phyloP scores from a whole-genome alignment of 2,888 invertebrate genomes.

The Tiliacea aurago region DNA sequence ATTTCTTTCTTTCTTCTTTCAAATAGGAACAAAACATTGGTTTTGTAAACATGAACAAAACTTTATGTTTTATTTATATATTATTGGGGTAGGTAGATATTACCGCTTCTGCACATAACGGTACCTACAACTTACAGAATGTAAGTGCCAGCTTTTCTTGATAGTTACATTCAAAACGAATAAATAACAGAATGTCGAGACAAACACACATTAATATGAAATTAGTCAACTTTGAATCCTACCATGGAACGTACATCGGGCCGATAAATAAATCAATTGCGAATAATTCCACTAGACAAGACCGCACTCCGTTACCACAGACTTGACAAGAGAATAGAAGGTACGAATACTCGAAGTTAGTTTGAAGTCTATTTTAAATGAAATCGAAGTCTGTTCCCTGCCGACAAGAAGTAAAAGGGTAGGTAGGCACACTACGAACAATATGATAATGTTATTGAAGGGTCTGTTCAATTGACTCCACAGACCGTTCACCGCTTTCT shows the following conservation, averaged over 20 bases:
- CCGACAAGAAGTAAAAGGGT: too few species aligned
- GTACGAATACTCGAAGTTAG: background rate
- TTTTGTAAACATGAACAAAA: background rate
- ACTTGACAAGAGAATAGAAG: background rate
- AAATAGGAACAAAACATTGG: background rate
- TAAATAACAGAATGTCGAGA: conserved; percentile 68
- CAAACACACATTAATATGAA: conserved; percentile 77
- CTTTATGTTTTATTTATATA: background rate
- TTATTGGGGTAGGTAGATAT: background rate
- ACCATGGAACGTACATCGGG: conserved; percentile 56
- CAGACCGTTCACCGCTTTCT: background rate
- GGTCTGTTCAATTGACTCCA: too few species aligned
- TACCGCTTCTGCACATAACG: background rate
- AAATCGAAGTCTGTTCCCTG: background rate
- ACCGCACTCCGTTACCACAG: conserved; percentile 46
- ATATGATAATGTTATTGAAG: too few species aligned
- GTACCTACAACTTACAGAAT: background rate
- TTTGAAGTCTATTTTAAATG: too few species aligned
- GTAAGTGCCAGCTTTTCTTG: background rate
- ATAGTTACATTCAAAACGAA: conserved; percentile 2
- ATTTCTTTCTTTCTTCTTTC: too few species aligned
- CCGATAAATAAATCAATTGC: conserved; percentile 83
- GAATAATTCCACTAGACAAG: conserved; percentile 79
- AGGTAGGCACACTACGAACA: too few species aligned
- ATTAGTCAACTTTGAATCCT: conserved; percentile 81